Percentiles rank a stretch among this genome's conserved stretches.
These are phyloP conservation scores for Caenorhabditis uteleia DNA, from an alignment of 2,888 invertebrate genomes.

Conservation along the genomic window DNA sequence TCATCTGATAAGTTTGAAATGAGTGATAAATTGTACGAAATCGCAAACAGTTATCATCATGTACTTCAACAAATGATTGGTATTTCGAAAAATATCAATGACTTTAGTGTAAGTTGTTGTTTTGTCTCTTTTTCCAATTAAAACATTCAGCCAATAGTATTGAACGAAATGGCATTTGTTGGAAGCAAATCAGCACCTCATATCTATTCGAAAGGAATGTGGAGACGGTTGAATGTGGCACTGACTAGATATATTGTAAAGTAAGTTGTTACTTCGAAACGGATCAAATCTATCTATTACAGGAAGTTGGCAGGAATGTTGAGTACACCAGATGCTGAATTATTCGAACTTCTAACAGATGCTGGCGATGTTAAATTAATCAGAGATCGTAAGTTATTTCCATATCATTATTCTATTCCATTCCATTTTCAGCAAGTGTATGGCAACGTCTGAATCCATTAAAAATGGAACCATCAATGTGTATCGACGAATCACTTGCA, in stretches of 20 bases:
- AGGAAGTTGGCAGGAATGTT: conserved; percentile 35
- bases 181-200: conserved; percentile 23
- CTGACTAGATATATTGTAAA: conserved; percentile 26
- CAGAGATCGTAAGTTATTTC: conserved; percentile 13
- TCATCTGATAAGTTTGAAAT: conserved; percentile 2
- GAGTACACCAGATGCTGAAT: conserved; percentile 24
- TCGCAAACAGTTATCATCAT: conserved; percentile 20
- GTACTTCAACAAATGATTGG: conserved; percentile 19
- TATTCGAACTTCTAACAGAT: conserved; percentile 27
- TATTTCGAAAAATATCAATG: conserved; percentile 13
- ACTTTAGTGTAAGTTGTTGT: conserved; percentile 30
- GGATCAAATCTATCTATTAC: neutral
- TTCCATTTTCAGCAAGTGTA: conserved; percentile 9
- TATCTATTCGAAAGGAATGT: conserved; percentile 17
- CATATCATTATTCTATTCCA: neutral
- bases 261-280: conserved; percentile 1
- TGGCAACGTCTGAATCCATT: conserved; percentile 35
- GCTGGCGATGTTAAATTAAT: conserved; percentile 20
- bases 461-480: conserved; percentile 17
- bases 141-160: conserved; percentile 17
- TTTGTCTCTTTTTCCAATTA: neutral
- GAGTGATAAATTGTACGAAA: conserved; percentile 18
- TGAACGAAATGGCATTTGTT: conserved; percentile 28
- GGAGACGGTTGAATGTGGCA: conserved; percentile 26
- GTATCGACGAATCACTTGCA: conserved; percentile 21